Percentiles rank a stretch among this genome's conserved stretches.
phyloP scores from a whole-genome alignment of 2,797 vertebrate genomes.

The Crotalus adamanteus region DNA sequence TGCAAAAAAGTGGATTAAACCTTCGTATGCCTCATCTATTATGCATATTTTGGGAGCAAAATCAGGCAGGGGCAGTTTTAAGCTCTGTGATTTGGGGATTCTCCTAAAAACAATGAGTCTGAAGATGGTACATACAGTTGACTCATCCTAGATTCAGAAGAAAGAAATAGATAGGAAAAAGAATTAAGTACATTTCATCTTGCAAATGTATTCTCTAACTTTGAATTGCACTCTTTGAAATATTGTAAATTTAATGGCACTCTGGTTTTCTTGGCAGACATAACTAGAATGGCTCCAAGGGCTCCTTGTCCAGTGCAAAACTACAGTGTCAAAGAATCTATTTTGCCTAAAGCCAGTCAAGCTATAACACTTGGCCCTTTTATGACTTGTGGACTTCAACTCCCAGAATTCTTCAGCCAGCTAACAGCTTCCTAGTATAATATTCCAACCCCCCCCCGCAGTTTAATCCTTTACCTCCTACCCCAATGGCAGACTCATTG shows the following conservation, averaged over 20 bases:
- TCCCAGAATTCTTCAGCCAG: too few species aligned
- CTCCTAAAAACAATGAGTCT: background rate
- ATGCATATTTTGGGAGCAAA: background rate
- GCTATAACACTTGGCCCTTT: background rate
- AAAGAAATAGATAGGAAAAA: background rate
- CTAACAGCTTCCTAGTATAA: background rate
- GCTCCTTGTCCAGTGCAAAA: background rate
- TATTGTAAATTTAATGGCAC: background rate
- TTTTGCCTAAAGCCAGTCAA: background rate
- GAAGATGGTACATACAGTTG: background rate
- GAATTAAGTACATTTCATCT: background rate
- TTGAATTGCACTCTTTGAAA: background rate
- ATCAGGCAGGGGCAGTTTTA: background rate
- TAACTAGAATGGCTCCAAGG: background rate
- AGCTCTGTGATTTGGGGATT: background rate
- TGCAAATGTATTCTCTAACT: background rate
- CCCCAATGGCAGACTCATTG: constrained; percentile 17
- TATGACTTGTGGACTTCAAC: too few species aligned
- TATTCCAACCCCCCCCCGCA: background rate
- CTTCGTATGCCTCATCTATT: background rate
- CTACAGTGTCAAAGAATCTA: background rate
- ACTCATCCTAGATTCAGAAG: background rate
- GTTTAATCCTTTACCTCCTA: constrained; percentile 19
- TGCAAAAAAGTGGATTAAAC: background rate
- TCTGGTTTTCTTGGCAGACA: background rate